Conservation (phyloP, 2,113 vertebrate species). For the Speoplatyrhinus poulsoni region DNA sequence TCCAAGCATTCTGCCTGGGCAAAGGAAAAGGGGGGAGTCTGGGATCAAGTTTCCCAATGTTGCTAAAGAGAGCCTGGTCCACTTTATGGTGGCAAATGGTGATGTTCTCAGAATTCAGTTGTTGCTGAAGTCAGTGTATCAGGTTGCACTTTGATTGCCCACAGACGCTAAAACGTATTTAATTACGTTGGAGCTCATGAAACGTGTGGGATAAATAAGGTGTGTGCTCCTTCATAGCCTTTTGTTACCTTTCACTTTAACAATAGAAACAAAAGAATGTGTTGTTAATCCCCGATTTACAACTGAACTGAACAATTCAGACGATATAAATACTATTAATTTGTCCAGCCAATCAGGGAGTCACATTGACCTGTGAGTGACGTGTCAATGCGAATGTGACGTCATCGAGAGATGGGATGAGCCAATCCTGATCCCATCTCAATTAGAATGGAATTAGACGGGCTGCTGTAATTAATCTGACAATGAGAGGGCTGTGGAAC, state of each 20-base stretch:
- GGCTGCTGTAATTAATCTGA: conserved; percentile 49
- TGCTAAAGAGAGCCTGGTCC: conserved; percentile 52
- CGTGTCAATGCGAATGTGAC: conserved; percentile 39
- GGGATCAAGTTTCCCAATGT: conserved; percentile 83
- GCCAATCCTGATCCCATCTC: conserved; percentile 60
- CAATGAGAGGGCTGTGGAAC: conserved; percentile 48
- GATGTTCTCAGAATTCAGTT: conserved; percentile 62
- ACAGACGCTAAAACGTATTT: conserved; percentile 47
- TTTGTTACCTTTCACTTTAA: not conserved
- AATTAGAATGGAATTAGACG: conserved; percentile 49
- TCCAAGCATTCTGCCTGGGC: conserved; percentile 82
- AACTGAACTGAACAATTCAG: not conserved
- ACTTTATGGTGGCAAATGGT: conserved; percentile 50
- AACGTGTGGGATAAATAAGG: conserved; percentile 46
- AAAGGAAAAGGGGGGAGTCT: conserved; percentile 52
- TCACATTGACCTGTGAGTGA: conserved; percentile 14
- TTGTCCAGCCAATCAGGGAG: conserved; percentile 11
- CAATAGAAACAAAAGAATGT: not conserved
- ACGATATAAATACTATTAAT: not conserved
- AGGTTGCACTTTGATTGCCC: conserved; percentile 49
- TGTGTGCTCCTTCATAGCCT: not conserved
- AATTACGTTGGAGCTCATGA: conserved; percentile 41
- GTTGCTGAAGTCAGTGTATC: conserved; percentile 57
- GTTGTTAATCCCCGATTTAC: not conserved
- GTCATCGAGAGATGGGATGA: conserved; percentile 38